Evolutionary conservation across 2,797 vertebrate species (phyloP).

Genomic region (Enteromius unitaeniatus): DNA sequence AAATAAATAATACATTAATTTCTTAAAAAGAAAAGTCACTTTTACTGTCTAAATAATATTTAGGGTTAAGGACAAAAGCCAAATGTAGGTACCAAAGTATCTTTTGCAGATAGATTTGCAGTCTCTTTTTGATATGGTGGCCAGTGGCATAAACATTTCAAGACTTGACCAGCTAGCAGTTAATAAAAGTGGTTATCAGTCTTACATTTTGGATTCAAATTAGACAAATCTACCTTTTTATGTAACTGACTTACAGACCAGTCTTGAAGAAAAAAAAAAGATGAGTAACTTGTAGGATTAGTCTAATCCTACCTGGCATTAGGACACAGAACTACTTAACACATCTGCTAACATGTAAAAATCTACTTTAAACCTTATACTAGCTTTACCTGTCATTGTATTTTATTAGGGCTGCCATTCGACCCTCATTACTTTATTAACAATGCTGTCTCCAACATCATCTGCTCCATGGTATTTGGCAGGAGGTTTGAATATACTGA

Average conservation of each 20-base stretch:
- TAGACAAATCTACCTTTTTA: no score
- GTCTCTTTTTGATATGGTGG: not conserved
- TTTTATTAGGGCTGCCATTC: constrained; percentile 63
- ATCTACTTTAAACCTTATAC: constrained; percentile 1
- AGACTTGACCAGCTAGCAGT: no score
- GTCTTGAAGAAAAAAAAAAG: not conserved
- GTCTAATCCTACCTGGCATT: no score
- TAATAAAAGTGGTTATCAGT: no score
- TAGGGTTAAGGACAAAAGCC: not conserved
- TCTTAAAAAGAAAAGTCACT: not conserved
- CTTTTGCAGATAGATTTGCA: not conserved
- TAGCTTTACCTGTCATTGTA: not conserved
- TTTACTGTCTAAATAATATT: not conserved
- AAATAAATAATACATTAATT: not conserved
- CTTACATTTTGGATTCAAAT: no score
- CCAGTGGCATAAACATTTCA: not conserved
- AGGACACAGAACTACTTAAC: not conserved
- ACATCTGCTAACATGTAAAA: not conserved
- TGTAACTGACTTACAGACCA: no score
- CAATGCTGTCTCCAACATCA: constrained; percentile 73
- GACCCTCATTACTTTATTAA: constrained; percentile 55
- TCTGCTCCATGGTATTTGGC: constrained; percentile 73
- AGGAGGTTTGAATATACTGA: constrained; percentile 71
- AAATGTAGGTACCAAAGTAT: not conserved
- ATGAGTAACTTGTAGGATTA: no score